phyloP scores from a whole-genome alignment of 1,140 invertebrate species.

The Mylabris phalerata region DNA sequence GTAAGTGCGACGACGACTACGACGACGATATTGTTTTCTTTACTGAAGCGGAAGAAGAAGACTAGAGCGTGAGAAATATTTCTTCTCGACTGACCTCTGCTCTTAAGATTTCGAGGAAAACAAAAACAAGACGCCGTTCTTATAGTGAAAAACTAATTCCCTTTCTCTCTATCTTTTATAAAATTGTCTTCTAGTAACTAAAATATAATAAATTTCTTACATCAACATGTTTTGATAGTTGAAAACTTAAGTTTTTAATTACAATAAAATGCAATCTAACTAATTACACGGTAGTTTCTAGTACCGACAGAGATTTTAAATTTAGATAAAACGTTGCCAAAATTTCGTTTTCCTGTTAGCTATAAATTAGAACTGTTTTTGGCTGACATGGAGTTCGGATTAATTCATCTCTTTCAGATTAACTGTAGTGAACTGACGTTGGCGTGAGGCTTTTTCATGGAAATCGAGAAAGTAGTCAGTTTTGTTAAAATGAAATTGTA shows the following conservation, averaged over 20 bases:
- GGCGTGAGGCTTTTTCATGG: constrained; percentile 30
- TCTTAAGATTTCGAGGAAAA: constrained; percentile 7
- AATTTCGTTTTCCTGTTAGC: constrained; percentile 37
- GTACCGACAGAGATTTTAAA: constrained; percentile 38
- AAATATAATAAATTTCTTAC: neutral
- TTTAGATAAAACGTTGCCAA: constrained; percentile 41
- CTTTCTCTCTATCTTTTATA: too few species aligned
- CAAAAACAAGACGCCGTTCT: constrained; percentile 5
- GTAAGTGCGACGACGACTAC: neutral
- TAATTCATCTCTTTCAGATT: constrained; percentile 42
- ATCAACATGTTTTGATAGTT: constrained; percentile 21
- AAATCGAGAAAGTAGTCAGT: constrained; percentile 15
- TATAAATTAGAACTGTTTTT: constrained; percentile 35
- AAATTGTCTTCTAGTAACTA: too few species aligned
- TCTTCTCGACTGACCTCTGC: constrained; percentile 2
- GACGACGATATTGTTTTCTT: neutral
- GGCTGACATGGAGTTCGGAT: constrained; percentile 37
- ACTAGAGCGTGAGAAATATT: constrained; percentile 4
- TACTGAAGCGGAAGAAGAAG: neutral
- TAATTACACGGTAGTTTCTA: constrained; percentile 35
- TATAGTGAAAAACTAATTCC: too few species aligned
- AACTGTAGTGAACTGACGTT: constrained; percentile 37
- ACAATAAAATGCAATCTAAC: constrained; percentile 36
- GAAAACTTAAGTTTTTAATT: constrained; percentile 33
- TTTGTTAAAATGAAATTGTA: constrained; percentile 17